These are phyloP conservation scores for Oopsacas minuta DNA, from an alignment of 37 sponge, comb jelly and placozoan species.

Conservation along the genomic window DNA sequence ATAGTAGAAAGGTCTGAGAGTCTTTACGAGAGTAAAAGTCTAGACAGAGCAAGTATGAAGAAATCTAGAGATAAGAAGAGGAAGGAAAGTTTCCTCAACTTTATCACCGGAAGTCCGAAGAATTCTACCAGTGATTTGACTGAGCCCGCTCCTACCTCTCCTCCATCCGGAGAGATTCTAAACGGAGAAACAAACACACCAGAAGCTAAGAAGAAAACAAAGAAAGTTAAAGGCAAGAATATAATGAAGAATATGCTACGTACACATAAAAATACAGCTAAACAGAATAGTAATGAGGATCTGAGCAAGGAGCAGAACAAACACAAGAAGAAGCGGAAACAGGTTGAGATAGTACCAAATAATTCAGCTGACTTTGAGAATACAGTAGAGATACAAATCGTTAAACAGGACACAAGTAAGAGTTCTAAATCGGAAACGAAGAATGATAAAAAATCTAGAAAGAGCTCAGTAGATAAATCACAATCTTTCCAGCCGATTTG, in stretches of 20 bases:
- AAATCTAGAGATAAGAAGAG: not conserved
- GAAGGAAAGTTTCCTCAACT: constrained; percentile 8
- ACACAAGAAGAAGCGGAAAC: not conserved
- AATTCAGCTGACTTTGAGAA: not conserved
- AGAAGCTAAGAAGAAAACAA: not conserved
- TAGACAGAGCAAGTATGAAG: not conserved
- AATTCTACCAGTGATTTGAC: not conserved
- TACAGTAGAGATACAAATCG: not conserved
- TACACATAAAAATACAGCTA: not conserved
- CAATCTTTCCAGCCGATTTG: not conserved
- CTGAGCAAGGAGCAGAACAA: not conserved
- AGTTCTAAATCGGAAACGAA: not conserved
- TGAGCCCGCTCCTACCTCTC: not conserved
- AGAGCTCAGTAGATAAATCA: not conserved
- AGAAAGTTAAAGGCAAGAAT: not conserved
- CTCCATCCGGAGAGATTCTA: not conserved
- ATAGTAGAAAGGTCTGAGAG: not conserved
- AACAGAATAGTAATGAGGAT: not conserved
- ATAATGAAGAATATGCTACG: not conserved
- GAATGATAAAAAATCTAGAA: not conserved
- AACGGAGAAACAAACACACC: not conserved
- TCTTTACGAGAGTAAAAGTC: constrained; percentile 5
- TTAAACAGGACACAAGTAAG: not conserved
- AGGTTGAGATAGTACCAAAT: not conserved
- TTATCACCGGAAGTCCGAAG: not conserved